phyloP scores from a whole-genome alignment of 2,797 vertebrate species.

The Scolopax rusticola region DNA sequence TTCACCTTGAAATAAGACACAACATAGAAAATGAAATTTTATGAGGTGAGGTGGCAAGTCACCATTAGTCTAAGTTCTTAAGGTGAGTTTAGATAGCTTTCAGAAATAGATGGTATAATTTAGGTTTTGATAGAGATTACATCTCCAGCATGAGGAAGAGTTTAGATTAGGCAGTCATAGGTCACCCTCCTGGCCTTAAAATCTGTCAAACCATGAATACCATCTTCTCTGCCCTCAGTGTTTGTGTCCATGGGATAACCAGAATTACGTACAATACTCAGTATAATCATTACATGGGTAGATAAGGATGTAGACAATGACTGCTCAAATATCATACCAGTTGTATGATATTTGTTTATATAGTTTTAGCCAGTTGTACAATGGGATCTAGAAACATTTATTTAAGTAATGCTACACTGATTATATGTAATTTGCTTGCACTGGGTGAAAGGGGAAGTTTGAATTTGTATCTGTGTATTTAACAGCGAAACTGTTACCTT shows the following conservation, averaged over 20 bases:
- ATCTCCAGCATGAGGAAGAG: background rate
- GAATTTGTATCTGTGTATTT: conserved; percentile 4
- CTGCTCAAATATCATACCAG: background rate
- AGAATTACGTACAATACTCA: background rate
- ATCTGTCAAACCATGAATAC: background rate
- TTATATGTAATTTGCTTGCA: conserved; percentile 5
- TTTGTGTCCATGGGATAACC: background rate
- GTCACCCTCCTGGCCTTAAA: background rate
- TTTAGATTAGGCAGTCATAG: background rate
- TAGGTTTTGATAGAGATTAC: background rate
- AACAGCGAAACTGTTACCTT: background rate
- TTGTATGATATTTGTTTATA: too few relatives aligned
- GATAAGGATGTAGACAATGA: background rate
- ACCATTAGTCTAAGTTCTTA: background rate
- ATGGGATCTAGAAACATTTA: background rate
- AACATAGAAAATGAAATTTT: background rate
- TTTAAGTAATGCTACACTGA: background rate
- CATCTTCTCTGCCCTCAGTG: background rate
- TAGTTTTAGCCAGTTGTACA: background rate
- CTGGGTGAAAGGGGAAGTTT: background rate
- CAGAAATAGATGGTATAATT: background rate
- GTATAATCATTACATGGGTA: background rate
- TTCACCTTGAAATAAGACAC: background rate
- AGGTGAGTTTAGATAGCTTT: background rate
- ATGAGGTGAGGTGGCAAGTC: background rate